Evolutionary conservation across 2,113 vertebrate species (phyloP).

Genomic region (Thamnophis sirtalis): DNA sequence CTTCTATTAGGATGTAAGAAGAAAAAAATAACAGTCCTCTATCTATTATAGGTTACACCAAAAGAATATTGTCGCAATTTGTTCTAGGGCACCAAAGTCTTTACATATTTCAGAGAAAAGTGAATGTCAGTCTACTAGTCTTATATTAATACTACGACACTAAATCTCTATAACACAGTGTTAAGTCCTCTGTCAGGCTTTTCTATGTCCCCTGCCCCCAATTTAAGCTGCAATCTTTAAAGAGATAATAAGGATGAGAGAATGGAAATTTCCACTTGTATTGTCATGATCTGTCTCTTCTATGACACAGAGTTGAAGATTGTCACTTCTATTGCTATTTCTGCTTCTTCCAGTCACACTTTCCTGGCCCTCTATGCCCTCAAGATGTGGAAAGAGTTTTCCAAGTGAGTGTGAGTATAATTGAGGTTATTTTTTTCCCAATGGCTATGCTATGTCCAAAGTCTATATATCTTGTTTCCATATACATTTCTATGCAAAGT

Average conservation of each 20-base stretch:
- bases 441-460: background rate
- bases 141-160: background rate
- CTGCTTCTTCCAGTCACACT: background rate
- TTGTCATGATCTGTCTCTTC: background rate
- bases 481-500: background rate
- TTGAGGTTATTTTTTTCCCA: background rate
- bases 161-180: background rate
- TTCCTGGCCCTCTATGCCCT: background rate
- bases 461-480: background rate
- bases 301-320: background rate
- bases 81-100: background rate
- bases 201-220: background rate
- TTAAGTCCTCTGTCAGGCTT: background rate
- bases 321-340: background rate
- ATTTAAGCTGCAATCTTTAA: background rate
- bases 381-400: background rate
- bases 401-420: background rate
- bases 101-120: background rate
- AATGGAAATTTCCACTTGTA: background rate
- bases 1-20: background rate
- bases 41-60: background rate
- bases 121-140: background rate
- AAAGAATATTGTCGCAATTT: background rate
- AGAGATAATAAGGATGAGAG: background rate
- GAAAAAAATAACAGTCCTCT: background rate